Percentiles rank a stretch among this genome's conserved stretches.
Evolutionary conservation across 1,140 invertebrate genomes (phyloP).

Genomic region (Mesaphorura yosii): DNA sequence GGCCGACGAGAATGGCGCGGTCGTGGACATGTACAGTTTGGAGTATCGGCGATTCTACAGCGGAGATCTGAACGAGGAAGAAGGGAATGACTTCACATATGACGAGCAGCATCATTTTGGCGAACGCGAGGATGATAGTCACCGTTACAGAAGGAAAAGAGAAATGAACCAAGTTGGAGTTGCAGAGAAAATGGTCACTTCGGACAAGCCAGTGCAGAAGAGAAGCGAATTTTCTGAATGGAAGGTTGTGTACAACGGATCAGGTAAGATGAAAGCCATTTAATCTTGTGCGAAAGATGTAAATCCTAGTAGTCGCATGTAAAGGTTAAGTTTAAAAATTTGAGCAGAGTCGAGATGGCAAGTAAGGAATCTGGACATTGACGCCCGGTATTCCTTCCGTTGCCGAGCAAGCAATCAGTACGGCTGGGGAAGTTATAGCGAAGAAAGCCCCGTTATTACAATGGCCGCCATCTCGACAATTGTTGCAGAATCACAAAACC

Average conservation of each 20-base stretch:
- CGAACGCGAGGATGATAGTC: neutral
- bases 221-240: constrained; percentile 40
- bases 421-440: constrained; percentile 60
- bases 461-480: constrained; percentile 44
- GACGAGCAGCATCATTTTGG: neutral
- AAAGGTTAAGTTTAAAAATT: no score
- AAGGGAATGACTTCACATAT: no score
- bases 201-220: neutral
- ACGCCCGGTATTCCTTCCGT: constrained; percentile 54
- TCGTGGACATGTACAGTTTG: constrained; percentile 47
- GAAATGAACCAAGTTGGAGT: neutral
- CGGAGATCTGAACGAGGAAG: no score
- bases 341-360: constrained; percentile 61
- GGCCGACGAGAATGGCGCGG: constrained; percentile 52
- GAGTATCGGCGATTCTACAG: no score
- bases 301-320: no score
- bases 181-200: neutral
- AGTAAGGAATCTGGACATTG: constrained; percentile 49
- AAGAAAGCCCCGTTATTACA: constrained; percentile 48
- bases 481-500: constrained; percentile 45
- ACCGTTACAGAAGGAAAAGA: neutral
- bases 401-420: constrained; percentile 64
- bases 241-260: constrained; percentile 66
- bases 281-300: no score
- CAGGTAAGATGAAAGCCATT: constrained; percentile 39